Evolutionary conservation across 1,140 invertebrate species (phyloP).

Genomic region (Hydropsyche tenuis): DNA sequence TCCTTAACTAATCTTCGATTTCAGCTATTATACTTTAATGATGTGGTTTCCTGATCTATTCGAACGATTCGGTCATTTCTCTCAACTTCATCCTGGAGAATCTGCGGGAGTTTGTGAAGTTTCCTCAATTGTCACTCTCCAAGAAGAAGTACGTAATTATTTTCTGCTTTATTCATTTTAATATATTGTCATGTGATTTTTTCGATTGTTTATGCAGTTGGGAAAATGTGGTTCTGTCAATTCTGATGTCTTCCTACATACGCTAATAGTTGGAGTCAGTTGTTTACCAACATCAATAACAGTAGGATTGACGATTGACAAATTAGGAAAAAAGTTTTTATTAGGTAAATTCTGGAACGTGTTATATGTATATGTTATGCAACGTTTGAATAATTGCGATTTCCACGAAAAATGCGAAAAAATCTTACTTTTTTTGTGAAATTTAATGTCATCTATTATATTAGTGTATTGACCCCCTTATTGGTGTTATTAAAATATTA

Average conservation of each 20-base stretch:
- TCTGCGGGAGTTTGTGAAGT: conserved; percentile 67
- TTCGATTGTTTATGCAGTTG: not conserved
- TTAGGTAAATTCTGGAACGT: conserved; percentile 58
- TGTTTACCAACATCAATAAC: conserved; percentile 64
- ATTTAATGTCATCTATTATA: too few relatives aligned
- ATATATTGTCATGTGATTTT: too few relatives aligned
- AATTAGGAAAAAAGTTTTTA: conserved; percentile 65
- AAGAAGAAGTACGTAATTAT: conserved; percentile 36
- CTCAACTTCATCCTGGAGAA: conserved; percentile 58
- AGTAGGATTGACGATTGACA: conserved; percentile 63
- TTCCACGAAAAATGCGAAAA: too few relatives aligned
- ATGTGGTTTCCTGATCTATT: conserved; percentile 75
- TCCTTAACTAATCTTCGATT: conserved; percentile 46
- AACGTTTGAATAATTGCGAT: too few relatives aligned
- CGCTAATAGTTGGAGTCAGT: conserved; percentile 62
- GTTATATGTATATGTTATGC: conserved; percentile 24
- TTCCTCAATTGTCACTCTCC: conserved; percentile 51
- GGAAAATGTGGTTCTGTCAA: conserved; percentile 55
- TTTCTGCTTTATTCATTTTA: not conserved
- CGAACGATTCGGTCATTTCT: conserved; percentile 66
- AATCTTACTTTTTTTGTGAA: not conserved
- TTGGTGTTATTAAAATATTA: too few relatives aligned
- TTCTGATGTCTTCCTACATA: conserved; percentile 62
- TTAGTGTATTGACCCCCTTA: too few relatives aligned
- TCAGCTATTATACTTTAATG: conserved; percentile 71